Evolutionary conservation across 2,888 invertebrate species (phyloP), one percentile per base, ranked within the genome.

Genomic region (Stenotaenia linearis): DNA sequence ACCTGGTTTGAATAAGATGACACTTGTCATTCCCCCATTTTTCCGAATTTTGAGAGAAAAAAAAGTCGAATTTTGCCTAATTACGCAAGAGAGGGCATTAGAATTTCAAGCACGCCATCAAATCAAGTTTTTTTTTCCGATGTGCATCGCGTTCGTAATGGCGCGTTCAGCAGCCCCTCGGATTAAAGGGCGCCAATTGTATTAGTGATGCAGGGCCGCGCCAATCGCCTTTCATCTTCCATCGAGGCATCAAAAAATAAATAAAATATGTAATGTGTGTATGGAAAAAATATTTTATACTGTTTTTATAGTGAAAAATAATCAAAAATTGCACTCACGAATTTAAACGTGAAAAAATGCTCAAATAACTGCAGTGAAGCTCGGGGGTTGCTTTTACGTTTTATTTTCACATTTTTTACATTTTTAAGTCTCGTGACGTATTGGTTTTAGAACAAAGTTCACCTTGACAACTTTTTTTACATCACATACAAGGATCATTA

Each of bases 11-110:
- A 75, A 28, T 30, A 37, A 37, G 37, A 75, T 21, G 37, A 75
- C 75, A 40, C 77, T 37, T 28, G 30, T 77, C 77, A 15, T 6
- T n/a, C 6, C 7, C 25, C 18, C 56, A 6, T 61, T 5, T 10
- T 25, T 61, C 25, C 15, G 9, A 32, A 32, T 32, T 32, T 32
- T 32, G 9, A 32, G 9, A 32, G 32, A 32, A 32, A 32, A 32
- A 32, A 32, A 32, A 32, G 4, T 79, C 25, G 76, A 75, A 23
- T 61, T 61, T 10, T 76, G 79, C 56, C 75, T 79, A 79, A 79
- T 79, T 79, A 79, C 37, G 75, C 69, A 25, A 35, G 79, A 56
- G 25, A 79, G 79, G 61, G 15, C 61, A 79, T 79, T 79, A 79
- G 79, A 79, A 79, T 79, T 79, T 79, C 75, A 30, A 69, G 69